phyloP scores from a whole-genome alignment of 2,888 invertebrate genomes.

The Seira musarum region DNA sequence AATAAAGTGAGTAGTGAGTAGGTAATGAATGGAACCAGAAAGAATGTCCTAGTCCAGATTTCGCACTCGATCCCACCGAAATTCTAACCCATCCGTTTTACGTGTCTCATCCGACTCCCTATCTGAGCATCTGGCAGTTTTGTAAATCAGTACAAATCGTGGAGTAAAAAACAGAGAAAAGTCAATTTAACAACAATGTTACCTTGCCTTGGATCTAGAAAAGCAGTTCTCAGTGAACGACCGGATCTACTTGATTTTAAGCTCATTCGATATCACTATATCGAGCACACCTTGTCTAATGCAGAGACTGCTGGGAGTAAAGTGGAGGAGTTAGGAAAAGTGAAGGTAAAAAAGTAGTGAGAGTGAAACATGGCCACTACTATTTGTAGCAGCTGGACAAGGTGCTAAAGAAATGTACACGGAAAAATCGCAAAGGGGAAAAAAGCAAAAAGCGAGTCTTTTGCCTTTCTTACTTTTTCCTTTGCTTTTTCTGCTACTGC shows the following conservation, averaged over 20 bases:
- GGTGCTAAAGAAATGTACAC: not conserved
- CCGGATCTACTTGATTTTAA: not conserved
- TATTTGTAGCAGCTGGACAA: conserved; percentile 8
- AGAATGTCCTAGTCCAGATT: conserved; percentile 8
- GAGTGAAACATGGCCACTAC: not conserved
- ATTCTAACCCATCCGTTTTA: not conserved
- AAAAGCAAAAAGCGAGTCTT: conserved; percentile 11
- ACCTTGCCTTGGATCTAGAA: not conserved
- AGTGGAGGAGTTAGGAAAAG: not conserved
- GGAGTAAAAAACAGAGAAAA: not conserved
- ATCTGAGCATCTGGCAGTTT: conserved; percentile 6
- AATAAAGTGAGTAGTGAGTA: not conserved
- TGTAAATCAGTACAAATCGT: conserved; percentile 11
- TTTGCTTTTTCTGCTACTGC: too few relatives aligned
- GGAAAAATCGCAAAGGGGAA: not conserved
- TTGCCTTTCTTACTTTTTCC: not conserved
- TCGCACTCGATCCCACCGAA: not conserved
- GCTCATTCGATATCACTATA: not conserved
- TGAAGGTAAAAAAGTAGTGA: not conserved
- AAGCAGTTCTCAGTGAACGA: not conserved
- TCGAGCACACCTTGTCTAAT: not conserved
- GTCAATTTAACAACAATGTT: conserved; percentile 1
- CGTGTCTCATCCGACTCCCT: not conserved
- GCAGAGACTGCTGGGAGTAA: not conserved
- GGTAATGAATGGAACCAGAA: not conserved